Conservation (phyloP, 2,888 invertebrate species). For the Scrobipalpa atriplicella region DNA sequence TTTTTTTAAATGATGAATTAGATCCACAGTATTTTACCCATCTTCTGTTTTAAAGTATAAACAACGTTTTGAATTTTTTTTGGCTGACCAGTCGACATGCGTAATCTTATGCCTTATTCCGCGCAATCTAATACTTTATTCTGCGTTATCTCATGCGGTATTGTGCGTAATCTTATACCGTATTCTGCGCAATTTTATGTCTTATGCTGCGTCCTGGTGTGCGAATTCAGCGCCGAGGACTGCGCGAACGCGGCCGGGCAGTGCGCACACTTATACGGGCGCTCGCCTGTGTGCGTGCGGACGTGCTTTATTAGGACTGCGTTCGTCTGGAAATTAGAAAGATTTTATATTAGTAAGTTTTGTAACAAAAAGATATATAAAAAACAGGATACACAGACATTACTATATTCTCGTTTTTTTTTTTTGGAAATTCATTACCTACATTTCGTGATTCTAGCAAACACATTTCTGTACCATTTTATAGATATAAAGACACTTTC, state of each 20-base stretch:
- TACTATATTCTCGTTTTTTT: too few species aligned
- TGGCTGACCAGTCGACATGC: too few species aligned
- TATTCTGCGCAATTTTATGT: neutral
- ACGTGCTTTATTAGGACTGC: slow-evolving; percentile 58
- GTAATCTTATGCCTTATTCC: neutral
- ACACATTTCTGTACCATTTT: too few species aligned
- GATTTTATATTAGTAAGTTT: neutral
- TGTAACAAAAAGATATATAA: neutral
- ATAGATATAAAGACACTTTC: too few species aligned
- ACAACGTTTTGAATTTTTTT: too few species aligned
- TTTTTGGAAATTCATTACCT: too few species aligned
- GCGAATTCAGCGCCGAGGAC: slow-evolving; percentile 32
- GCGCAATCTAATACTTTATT: neutral
- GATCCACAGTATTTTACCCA: too few species aligned
- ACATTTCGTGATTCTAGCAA: too few species aligned
- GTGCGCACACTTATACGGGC: slow-evolving; percentile 55
- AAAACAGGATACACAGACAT: too few species aligned
- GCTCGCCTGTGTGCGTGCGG: slow-evolving; percentile 66
- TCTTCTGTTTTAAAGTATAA: too few species aligned
- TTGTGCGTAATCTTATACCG: neutral
- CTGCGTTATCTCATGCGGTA: neutral
- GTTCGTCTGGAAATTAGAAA: slow-evolving; percentile 53
- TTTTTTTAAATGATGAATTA: too few species aligned
- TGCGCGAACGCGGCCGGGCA: slow-evolving; percentile 62
- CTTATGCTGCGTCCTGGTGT: slow-evolving; percentile 53